Base-by-base conservation (phyloP, 2,113 vertebrate genomes). In the Oplegnathus fasciatus region DNA sequence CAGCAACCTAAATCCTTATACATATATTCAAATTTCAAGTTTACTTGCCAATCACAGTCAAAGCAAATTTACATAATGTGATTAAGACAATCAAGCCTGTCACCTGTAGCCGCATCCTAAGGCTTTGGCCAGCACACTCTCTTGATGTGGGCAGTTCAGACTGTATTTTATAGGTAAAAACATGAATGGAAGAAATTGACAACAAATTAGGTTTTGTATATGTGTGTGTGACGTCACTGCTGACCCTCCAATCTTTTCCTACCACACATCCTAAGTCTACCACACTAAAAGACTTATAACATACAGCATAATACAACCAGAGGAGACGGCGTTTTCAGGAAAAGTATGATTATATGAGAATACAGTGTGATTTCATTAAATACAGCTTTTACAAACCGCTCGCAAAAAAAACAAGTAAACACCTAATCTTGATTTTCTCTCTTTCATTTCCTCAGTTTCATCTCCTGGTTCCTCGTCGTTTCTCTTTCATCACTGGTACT, bases 401-500 rank as follows among this genome's bases (percentile, higher is more conserved):
- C 7, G 24, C 1, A 54, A 57, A 26, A 78, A 28, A 15, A 26
- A 20, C 3, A 13, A 52, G 24, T 20, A n/a, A 26, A 13, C n/a
- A 34, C 9, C 20, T 32, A 24, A 54, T 1, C 7, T 40, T 72
- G 0, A 65, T 48, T 73, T 46, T 34, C 37, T 73, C 24, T 40
- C 11, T 71, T 7, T 60, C 20, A n/a, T 55, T 18, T 80, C 42
- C 6, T 48, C 30, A 50, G 54, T 22, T 76, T 76, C 32, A 9
- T 46, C 13, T 26, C 13, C 64, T 71, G 60, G 48, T 65, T 54
- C 50, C 4, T 44, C 68, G 28, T 0, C 0, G 57, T 3, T 55
- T 48, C 8, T n/a, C 37, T 77, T 61, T 58, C 14, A 73, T 0
- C 62, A 55, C 46, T 69, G 75, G 68, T 75, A 70, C 72, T 54